phyloP scores from a whole-genome alignment of 2,797 vertebrate species.

The Cyclopterus lumpus region DNA sequence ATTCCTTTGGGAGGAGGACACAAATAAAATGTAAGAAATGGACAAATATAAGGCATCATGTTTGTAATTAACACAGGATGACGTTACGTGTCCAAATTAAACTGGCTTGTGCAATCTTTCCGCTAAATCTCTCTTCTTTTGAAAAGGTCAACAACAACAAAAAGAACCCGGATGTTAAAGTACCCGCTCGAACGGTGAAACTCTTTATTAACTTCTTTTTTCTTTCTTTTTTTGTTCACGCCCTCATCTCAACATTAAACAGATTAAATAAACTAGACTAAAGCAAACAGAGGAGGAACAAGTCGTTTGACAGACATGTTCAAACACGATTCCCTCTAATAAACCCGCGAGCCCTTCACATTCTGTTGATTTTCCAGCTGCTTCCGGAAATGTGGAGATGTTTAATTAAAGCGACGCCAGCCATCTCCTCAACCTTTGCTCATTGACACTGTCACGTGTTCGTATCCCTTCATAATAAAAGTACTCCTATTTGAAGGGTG shows the following conservation, averaged over 20 bases:
- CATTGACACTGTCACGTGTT: conserved; percentile 38
- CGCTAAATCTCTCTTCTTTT: conserved; percentile 54
- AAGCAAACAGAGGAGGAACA: conserved; percentile 73
- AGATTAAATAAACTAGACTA: conserved; percentile 80
- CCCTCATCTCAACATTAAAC: conserved; percentile 67
- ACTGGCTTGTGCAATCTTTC: conserved; percentile 41
- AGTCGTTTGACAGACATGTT: conserved; percentile 77
- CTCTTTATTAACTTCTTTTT: conserved; percentile 67
- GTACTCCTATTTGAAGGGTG: background rate
- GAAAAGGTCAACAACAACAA: conserved; percentile 72
- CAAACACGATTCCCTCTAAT: conserved; percentile 71
- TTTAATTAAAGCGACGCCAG: conserved; percentile 46
- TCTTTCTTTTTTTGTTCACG: conserved; percentile 1
- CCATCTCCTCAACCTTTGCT: conserved; percentile 35
- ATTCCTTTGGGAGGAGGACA: background rate
- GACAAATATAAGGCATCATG: background rate
- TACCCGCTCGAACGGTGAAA: conserved; percentile 44
- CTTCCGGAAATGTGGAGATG: conserved; percentile 26
- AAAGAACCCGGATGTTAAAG: conserved; percentile 32
- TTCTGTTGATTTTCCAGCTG: conserved; percentile 56
- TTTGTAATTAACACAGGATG: conserved; percentile 25
- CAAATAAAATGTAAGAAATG: background rate
- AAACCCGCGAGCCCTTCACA: conserved; percentile 44
- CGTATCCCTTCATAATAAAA: conserved; percentile 23
- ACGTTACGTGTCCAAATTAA: conserved; percentile 44